Conservation (phyloP, 2,113 vertebrate genomes). For the Pseudonaja textilis region DNA sequence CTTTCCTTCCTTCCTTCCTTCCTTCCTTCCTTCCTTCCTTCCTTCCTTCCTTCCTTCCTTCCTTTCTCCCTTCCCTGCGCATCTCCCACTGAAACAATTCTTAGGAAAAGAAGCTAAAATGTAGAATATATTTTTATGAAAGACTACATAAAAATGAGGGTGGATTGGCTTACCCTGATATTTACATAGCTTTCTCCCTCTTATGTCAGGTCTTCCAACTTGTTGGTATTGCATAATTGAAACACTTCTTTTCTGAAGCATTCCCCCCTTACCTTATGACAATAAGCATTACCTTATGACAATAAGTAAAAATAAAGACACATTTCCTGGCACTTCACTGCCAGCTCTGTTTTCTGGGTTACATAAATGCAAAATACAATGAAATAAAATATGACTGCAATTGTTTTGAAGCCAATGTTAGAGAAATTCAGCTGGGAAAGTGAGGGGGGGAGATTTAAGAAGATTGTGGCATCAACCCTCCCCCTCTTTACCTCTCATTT, state of each 20-base stretch:
- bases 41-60: too few relatives aligned
- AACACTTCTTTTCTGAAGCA: background rate
- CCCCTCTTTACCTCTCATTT: background rate
- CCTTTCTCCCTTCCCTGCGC: background rate
- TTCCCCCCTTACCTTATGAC: too few relatives aligned
- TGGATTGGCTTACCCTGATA: background rate
- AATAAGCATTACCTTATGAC: background rate
- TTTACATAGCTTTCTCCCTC: background rate
- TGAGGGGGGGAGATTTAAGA: too few relatives aligned
- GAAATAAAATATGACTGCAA: background rate
- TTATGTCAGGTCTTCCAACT: background rate
- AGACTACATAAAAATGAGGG: background rate
- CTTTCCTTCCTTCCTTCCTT: too few relatives aligned
- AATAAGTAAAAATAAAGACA: background rate
- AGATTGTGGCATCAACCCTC: background rate
- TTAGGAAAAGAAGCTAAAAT: background rate
- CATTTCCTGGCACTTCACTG: background rate
- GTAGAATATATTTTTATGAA: background rate
- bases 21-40: too few relatives aligned
- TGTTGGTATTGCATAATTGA: background rate
- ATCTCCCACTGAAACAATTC: background rate
- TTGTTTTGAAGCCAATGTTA: background rate
- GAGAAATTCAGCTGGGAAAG: background rate
- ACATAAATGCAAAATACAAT: background rate
- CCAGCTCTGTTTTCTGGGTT: conserved; percentile 6